A percentile compares a stretch with the other conserved stretches of the same genome.
Conservation (phyloP, 1,140 invertebrate genomes). For the Heliconius himera region DNA sequence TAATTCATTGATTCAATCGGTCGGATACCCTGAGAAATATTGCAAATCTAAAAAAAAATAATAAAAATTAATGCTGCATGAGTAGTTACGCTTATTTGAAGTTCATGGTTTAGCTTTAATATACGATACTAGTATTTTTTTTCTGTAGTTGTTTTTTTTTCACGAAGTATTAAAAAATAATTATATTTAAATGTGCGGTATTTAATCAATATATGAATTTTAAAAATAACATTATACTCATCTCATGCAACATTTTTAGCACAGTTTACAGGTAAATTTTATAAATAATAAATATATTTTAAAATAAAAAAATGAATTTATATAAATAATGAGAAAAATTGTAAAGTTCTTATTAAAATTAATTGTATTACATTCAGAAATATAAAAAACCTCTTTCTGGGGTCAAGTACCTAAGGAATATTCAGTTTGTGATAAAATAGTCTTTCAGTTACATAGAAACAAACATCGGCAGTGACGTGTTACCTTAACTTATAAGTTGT, state of each 20-base stretch:
- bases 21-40: neutral
- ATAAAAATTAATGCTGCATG: neutral
- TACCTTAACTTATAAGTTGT: slow-evolving; percentile 46
- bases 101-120: neutral
- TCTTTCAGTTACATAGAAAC: slow-evolving; percentile 56
- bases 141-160: neutral
- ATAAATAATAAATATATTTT: neutral
- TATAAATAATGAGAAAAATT: neutral
- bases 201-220: neutral
- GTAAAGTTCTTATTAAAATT: neutral
- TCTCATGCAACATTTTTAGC: neutral
- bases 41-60: neutral
- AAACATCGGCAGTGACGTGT: slow-evolving; percentile 63
- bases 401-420: slow-evolving; percentile 17
- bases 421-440: slow-evolving; percentile 40
- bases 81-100: neutral
- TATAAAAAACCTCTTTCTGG: neutral
- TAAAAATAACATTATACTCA: neutral
- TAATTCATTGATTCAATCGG: neutral
- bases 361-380: neutral
- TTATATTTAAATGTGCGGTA: neutral
- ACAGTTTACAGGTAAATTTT: neutral
- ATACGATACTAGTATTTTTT: neutral
- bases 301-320: neutral
- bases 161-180: no score